phyloP scores from a whole-genome alignment of 2,113 vertebrate species.

The Uria aalge region DNA sequence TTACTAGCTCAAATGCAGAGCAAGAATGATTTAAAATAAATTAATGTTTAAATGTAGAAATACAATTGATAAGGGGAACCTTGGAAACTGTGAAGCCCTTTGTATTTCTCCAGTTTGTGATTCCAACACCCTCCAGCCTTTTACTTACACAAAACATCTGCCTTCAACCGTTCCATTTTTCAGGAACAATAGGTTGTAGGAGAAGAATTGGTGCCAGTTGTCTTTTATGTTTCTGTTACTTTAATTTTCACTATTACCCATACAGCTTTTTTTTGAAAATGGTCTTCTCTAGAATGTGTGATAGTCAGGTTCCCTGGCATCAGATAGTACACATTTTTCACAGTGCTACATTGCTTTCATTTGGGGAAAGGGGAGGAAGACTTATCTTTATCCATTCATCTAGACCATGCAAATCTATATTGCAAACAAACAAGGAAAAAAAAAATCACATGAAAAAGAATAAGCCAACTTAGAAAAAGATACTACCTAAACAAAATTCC shows the following conservation, averaged over 20 bases:
- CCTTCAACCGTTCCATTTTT: constrained; percentile 2
- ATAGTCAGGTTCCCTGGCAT: constrained; percentile 7
- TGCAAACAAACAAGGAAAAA: not conserved
- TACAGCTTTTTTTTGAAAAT: not conserved
- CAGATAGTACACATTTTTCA: not conserved
- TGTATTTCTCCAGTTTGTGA: not conserved
- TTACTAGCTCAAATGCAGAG: not conserved
- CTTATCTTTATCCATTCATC: not conserved
- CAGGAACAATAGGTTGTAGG: not conserved
- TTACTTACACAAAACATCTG: constrained; percentile 8
- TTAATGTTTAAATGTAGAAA: not conserved
- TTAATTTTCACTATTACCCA: not conserved
- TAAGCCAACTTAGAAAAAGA: not conserved
- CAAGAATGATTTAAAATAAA: not conserved
- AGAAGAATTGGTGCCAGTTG: not conserved
- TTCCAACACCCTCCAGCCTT: not conserved
- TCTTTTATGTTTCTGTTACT: not conserved
- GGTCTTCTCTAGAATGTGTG: not conserved
- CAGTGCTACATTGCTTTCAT: not conserved
- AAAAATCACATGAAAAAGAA: not conserved
- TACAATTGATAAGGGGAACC: not conserved
- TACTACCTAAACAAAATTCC: not conserved
- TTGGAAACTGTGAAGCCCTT: constrained; percentile 1
- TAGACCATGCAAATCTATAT: not conserved
- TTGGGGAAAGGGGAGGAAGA: not conserved